Base-by-base conservation (phyloP, 2,113 vertebrate genomes). In the Fregata magnificens region DNA sequence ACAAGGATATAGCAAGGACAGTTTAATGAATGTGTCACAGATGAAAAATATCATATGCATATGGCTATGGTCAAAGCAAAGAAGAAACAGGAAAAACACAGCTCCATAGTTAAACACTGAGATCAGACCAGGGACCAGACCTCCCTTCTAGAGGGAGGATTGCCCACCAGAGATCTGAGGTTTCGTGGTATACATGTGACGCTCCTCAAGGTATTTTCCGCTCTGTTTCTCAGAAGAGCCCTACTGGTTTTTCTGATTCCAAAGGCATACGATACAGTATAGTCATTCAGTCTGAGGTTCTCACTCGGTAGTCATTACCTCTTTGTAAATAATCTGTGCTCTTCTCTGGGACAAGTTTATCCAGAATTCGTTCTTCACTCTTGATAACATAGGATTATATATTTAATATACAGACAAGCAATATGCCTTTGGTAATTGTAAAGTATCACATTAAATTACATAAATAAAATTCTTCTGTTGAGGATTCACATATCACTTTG, bases 371-470 rank as follows among this genome's bases (percentile, higher is more conserved):
- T 6, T 62, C 34, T 78, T 95, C 79, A 70, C 18, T 92, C 49
- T 93, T 82, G 47, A 61, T 88, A 93, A 84, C 62, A 73, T 36
- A 77, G 36, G 18, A 71, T 82, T 97, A 85, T 76, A 74, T 93
- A 88, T 90, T 97, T 97, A 90, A 94, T 92, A 82, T 47, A 89
- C 14, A 74, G 77, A 93, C n/a, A 94, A 87, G 26, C 17, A 95
- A 29, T 65, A 73, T 36, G 55, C 24, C 44, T 84, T 89, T 95
- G 45, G 66, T 94, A 97, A 83, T 77, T 82, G 89, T 71, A 69
- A 98, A 87, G 8, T 91, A 94, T 89, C 67, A 90, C 66, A 92
- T 96, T 95, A 95, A 98, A 96, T 95, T 97, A 94, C 88, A 95
- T 93, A 87, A 96, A 73, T 82, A 92, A 81, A 94, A 66, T 95